Conservation (phyloP, 2,797 vertebrate genomes). For the Hoplostethus atlanticus region DNA sequence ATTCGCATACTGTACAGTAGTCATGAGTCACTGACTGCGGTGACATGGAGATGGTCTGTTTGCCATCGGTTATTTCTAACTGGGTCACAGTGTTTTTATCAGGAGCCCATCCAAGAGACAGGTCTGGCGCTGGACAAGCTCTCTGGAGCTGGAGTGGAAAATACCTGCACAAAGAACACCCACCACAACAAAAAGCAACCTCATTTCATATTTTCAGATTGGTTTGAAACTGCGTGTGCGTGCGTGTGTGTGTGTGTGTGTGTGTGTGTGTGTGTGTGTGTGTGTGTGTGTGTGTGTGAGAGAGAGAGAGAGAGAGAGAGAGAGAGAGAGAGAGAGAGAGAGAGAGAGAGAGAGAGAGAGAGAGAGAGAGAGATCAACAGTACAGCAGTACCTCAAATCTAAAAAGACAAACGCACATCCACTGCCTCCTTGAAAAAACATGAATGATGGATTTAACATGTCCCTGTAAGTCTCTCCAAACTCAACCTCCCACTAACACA, state of each 20-base stretch:
- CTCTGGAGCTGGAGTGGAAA: slow-evolving; percentile 58
- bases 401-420: slow-evolving; percentile 19
- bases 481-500: slow-evolving; percentile 10
- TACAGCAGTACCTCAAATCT: slow-evolving; percentile 11
- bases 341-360: not conserved
- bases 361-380: not conserved
- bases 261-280: slow-evolving; percentile 3
- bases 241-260: slow-evolving; percentile 5
- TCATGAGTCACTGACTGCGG: slow-evolving; percentile 23
- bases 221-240: slow-evolving; percentile 3
- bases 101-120: slow-evolving; percentile 42
- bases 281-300: slow-evolving; percentile 6
- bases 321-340: not conserved
- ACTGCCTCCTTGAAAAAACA: slow-evolving; percentile 16
- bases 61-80: slow-evolving; percentile 46
- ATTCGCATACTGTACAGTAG: slow-evolving; percentile 22
- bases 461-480: slow-evolving; percentile 31
- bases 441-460: slow-evolving; percentile 59
- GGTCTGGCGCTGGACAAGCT: slow-evolving; percentile 27
- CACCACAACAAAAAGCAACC: slow-evolving; percentile 31
- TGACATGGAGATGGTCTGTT: slow-evolving; percentile 20
- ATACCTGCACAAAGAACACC: slow-evolving; percentile 54
- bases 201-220: slow-evolving; percentile 34
- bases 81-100: slow-evolving; percentile 54
- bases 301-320: not conserved